Conservation (phyloP, 2,797 vertebrate genomes). For the Carcharodon carcharias region DNA sequence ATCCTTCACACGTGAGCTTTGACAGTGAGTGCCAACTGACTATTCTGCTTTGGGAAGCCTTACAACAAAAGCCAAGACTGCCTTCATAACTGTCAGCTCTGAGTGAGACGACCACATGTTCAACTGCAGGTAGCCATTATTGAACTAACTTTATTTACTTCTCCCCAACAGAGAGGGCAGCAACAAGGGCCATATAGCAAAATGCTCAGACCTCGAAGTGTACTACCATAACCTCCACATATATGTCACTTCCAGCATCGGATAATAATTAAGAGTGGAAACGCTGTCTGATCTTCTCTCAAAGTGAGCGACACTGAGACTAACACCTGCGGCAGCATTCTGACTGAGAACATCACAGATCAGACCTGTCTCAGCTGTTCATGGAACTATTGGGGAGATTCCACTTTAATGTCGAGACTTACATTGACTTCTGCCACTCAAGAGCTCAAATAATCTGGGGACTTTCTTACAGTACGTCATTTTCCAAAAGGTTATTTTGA, state of each 20-base stretch:
- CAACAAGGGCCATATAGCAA: neutral
- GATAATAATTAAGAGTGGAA: neutral
- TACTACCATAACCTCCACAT: neutral
- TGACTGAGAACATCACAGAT: neutral
- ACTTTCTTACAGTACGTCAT: neutral
- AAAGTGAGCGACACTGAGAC: neutral
- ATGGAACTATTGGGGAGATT: neutral
- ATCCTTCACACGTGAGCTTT: neutral
- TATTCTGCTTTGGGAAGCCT: neutral
- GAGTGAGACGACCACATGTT: no score
- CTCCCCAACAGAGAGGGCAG: no score
- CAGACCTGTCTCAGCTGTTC: neutral
- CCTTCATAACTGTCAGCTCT: neutral
- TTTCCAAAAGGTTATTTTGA: conserved; percentile 14
- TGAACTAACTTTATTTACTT: no score
- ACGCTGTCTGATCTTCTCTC: neutral
- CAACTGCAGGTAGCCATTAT: no score
- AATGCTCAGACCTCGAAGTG: neutral
- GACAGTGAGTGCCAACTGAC: neutral
- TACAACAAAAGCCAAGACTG: neutral
- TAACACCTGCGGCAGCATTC: neutral
- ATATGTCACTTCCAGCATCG: neutral
- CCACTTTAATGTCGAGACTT: neutral
- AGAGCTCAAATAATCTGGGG: neutral
- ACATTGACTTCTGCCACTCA: neutral